Percentiles rank a stretch among this genome's conserved stretches.
phyloP scores from a whole-genome alignment of 2,113 vertebrate species.

The Centropus unirufus region DNA sequence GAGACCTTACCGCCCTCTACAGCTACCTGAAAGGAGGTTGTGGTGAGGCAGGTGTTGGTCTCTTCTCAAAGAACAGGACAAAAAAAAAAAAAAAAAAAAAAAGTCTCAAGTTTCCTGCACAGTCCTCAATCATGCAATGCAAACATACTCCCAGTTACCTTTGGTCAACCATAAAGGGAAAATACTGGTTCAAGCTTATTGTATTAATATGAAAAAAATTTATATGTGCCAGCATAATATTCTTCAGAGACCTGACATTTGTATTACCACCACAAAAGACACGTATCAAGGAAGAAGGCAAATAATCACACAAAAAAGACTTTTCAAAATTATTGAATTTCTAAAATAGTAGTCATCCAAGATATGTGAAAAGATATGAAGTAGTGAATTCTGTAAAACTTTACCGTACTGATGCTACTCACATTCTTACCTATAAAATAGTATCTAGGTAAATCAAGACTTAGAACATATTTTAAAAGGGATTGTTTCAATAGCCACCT shows the following conservation, averaged over 20 bases:
- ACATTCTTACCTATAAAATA: background rate
- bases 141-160: conserved; percentile 32
- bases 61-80: no score
- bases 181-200: accelerated
- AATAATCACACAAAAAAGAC: background rate
- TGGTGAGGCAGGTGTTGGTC: no score
- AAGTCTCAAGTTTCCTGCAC: background rate
- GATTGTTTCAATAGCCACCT: background rate
- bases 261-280: background rate
- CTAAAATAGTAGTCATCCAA: background rate
- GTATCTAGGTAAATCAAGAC: background rate
- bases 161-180: background rate
- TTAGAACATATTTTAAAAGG: background rate
- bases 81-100: no score
- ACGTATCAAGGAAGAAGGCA: background rate
- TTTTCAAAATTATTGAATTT: background rate
- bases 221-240: background rate
- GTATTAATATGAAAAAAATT: background rate
- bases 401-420: background rate
- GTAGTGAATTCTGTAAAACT: background rate
- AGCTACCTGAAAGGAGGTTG: no score
- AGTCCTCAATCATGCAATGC: conserved; percentile 14
- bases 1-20: no score
- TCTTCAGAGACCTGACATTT: background rate
- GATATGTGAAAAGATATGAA: background rate